These are phyloP conservation scores for Cotesia glomerata DNA, from an alignment of 1,140 invertebrate species.

Conservation along the genomic window DNA sequence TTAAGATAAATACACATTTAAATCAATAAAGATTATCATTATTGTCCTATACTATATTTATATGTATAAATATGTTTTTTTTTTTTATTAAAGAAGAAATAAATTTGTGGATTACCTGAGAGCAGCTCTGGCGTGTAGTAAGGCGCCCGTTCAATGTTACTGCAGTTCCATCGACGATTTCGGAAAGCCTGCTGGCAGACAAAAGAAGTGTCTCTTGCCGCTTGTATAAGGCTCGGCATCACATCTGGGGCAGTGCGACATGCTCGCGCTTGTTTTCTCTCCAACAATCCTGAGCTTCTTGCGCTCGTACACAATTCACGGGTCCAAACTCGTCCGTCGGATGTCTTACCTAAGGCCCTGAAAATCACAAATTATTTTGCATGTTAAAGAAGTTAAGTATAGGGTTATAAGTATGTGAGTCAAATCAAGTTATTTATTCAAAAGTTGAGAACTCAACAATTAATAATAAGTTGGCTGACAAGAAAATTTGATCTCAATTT, in stretches of 20 bases:
- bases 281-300: conserved; percentile 65
- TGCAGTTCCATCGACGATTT: conserved; percentile 85
- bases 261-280: conserved; percentile 69
- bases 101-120: conserved; percentile 66
- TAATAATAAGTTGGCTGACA: too few relatives aligned
- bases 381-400: neutral
- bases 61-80: too few relatives aligned
- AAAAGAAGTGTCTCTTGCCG: conserved; percentile 71
- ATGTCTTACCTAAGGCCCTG: conserved; percentile 53
- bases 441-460: too few relatives aligned
- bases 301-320: conserved; percentile 62
- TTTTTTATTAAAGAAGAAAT: too few relatives aligned
- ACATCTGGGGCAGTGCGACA: conserved; percentile 71
- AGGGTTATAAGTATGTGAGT: too few relatives aligned
- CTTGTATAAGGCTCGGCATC: conserved; percentile 77
- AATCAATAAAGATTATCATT: neutral
- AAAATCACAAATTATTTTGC: neutral
- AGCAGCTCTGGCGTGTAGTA: conserved; percentile 76
- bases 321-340: conserved; percentile 53
- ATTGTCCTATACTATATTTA: neutral
- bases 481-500: too few relatives aligned
- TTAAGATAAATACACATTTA: neutral
- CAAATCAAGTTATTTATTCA: too few relatives aligned
- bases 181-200: conserved; percentile 77
- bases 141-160: conserved; percentile 75